These are phyloP conservation scores for Temnopleurus reevesii DNA, from an alignment of 53 echinoderm and acorn worm genomes.

Conservation along the genomic window DNA sequence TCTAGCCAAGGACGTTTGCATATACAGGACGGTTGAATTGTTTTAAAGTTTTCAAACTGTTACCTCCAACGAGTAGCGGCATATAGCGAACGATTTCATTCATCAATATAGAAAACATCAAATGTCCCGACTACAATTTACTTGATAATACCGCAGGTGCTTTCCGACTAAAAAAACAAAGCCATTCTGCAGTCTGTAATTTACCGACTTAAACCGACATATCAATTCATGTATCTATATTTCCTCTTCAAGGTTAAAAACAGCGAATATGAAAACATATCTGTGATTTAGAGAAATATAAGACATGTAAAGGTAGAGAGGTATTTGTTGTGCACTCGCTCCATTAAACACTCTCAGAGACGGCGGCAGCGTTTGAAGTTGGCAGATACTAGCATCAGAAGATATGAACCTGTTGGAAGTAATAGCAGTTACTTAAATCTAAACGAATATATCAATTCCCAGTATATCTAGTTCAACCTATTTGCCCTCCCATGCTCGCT, in stretches of 20 bases:
- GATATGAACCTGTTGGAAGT: constrained; percentile 37
- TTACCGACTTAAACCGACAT: too few species aligned
- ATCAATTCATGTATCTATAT: too few species aligned
- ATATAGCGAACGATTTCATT: too few species aligned
- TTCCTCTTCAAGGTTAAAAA: background rate
- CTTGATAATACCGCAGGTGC: too few species aligned
- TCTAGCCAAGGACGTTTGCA: too few species aligned
- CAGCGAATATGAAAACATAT: background rate
- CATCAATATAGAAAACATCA: too few species aligned
- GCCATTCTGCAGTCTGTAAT: too few species aligned
- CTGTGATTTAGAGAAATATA: background rate
- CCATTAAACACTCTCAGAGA: background rate
- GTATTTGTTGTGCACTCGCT: background rate
- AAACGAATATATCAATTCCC: background rate
- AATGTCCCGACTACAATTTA: too few species aligned
- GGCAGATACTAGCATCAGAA: background rate
- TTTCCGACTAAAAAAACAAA: too few species aligned
- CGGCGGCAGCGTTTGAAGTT: background rate
- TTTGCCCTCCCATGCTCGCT: background rate
- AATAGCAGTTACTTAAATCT: constrained; percentile 13
- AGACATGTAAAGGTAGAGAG: background rate
- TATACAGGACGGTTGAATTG: too few species aligned
- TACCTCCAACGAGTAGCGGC: too few species aligned
- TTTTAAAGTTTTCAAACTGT: too few species aligned
- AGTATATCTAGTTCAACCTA: constrained; percentile 5